phyloP scores from a whole-genome alignment of 2,113 vertebrate genomes.

The Thryonomys swinderianus region DNA sequence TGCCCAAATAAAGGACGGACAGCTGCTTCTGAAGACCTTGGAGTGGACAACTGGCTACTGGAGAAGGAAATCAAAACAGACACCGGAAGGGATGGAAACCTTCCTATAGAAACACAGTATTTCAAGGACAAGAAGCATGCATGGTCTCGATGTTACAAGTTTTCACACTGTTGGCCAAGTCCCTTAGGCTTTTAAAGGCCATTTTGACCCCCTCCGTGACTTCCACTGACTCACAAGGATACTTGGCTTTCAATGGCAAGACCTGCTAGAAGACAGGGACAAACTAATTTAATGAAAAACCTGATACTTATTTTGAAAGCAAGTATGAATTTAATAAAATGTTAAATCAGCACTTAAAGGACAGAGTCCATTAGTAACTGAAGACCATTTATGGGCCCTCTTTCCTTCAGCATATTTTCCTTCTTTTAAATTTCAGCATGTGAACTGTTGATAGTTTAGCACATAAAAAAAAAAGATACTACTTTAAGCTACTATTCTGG shows the following conservation, averaged over 20 bases:
- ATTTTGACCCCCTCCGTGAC: background rate
- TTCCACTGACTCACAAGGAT: constrained; percentile 44
- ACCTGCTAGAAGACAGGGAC: background rate
- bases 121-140: background rate
- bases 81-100: background rate
- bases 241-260: constrained; percentile 46
- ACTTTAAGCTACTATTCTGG: constrained; percentile 32
- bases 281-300: constrained; percentile 53
- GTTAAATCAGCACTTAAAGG: constrained; percentile 58
- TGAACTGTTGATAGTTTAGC: constrained; percentile 55
- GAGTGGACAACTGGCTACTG: background rate
- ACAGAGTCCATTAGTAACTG: constrained; percentile 50
- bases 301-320: background rate
- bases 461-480: constrained; percentile 41
- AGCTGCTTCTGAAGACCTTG: background rate
- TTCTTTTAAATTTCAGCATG: constrained; percentile 64
- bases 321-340: constrained; percentile 60
- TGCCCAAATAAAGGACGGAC: background rate
- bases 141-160: background rate
- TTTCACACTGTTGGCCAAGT: background rate
- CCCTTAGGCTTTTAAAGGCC: background rate
- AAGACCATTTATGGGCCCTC: constrained; percentile 24
- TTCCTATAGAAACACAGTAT: background rate
- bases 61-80: constrained; percentile 26
- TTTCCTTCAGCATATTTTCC: constrained; percentile 58